Percentiles rank a stretch among this genome's conserved stretches.
These are phyloP conservation scores for Cataglyphis cursor DNA, from an alignment of 2,888 invertebrate genomes.

Conservation along the genomic window DNA sequence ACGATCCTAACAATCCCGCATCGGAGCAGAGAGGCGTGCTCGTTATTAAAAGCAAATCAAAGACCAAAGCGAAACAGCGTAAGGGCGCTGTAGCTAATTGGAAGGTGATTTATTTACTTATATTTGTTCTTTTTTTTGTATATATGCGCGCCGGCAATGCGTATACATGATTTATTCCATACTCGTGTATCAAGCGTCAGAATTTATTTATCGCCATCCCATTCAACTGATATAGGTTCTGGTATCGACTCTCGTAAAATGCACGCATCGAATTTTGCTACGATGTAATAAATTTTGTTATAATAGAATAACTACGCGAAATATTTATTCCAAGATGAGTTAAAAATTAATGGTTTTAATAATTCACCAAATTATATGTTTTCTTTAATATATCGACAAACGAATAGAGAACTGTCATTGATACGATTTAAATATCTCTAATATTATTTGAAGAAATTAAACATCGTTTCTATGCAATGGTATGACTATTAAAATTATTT, in stretches of 20 bases:
- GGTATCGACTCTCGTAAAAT: constrained; percentile 39
- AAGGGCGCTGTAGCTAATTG: constrained; percentile 98
- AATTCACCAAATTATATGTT: background rate
- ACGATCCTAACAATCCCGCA: constrained; percentile 91
- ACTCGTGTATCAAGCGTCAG: constrained; percentile 30
- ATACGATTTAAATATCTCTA: background rate
- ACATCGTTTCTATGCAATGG: background rate
- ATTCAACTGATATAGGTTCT: constrained; percentile 49
- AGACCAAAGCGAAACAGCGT: constrained; percentile 97
- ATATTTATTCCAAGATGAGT: background rate
- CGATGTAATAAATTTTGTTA: constrained; percentile 33
- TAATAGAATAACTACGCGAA: background rate
- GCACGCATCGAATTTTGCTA: constrained; percentile 35
- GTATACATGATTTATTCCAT: constrained; percentile 38
- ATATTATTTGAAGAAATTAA: background rate
- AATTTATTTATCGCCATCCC: constrained; percentile 60
- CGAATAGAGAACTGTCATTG: background rate
- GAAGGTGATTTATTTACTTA: constrained; percentile 91
- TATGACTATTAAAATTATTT: background rate
- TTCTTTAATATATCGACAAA: background rate
- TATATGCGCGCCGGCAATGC: constrained; percentile 1
- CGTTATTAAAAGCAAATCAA: constrained; percentile 99
- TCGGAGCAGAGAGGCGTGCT: constrained; percentile 97
- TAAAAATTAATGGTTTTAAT: constrained; percentile 3
- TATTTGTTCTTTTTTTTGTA: constrained; percentile 23